Base-by-base conservation (phyloP, 2,797 vertebrate species). In the Falco berigora region DNA sequence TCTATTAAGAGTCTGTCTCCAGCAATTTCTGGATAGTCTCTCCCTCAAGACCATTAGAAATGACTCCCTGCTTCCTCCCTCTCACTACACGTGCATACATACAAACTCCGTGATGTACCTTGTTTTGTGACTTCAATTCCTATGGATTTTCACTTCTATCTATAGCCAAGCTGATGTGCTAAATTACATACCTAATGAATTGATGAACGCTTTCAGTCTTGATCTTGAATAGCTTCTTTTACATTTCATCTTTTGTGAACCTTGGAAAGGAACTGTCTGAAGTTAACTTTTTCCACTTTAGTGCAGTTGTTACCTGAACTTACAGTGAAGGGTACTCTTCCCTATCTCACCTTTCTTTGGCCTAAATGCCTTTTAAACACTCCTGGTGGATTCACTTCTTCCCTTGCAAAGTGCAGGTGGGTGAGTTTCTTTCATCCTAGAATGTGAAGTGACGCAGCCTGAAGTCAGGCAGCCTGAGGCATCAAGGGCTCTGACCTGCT, bases 401-500 rank as follows among this genome's bases (percentile, higher is more conserved):
- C 55, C 56, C 24, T 83, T 87, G 53, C 72, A 75, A 80, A 94
- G 40, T 74, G 44, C 68, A 40, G 36, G 30, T 71, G 67, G 36
- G 27, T 36, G 49, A 71, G 36, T 73, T 92, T 90, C 58, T 96
- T 95, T 96, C 34, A 77, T 95, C 77, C 25, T 79, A 27, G 52
- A 79, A 86, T 91, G 23, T 92, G 74, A 92, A 92, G 38, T 59
- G 79, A 47, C 77, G 34, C 52, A 68, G 58, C 21, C 76, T 94
- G 92, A 89, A 89, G 71, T 90, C 58, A 58, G 89, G 52, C 79
- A 90, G 59, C 74, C 77, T 53, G 74, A 79, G 77, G 77, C 74
- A 95, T 94, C 63, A 94, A 82, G 80, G 64, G 9, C 67, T 92
- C 34, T 62, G 68, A 62, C 68, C 86, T 85, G 32, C 96, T 96